Percentiles rank a stretch among this genome's conserved stretches.
phyloP scores from a whole-genome alignment of 2,888 invertebrate genomes.

The Nebria salina region DNA sequence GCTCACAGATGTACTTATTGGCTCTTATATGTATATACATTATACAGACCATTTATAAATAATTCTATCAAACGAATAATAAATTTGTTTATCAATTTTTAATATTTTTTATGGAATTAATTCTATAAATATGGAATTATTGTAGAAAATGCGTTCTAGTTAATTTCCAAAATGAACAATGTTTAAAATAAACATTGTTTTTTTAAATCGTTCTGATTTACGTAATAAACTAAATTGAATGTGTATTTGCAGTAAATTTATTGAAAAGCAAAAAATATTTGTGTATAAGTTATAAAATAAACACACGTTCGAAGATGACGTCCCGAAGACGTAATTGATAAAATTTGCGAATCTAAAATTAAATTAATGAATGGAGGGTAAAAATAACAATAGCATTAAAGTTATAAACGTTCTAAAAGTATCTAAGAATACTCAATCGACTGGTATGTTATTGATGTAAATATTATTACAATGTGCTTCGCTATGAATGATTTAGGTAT shows the following conservation, averaged over 20 bases:
- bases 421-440: not conserved
- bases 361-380: not conserved
- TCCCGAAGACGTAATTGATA: not conserved
- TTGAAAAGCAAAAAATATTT: not conserved
- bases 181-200: too few species aligned
- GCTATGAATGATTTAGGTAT: not conserved
- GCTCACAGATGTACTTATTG: too few species aligned
- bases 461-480: not conserved
- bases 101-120: too few species aligned
- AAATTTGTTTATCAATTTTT: too few species aligned
- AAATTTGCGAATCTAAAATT: not conserved
- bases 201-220: too few species aligned
- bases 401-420: not conserved
- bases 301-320: not conserved
- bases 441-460: slow-evolving; percentile 1
- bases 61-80: too few species aligned
- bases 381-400: not conserved
- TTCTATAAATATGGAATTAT: too few species aligned
- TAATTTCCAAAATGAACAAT: too few species aligned
- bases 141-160: too few species aligned
- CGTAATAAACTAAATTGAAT: too few species aligned
- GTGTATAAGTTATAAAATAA: not conserved
- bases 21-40: too few species aligned
- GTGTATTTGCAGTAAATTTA: not conserved
- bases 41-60: too few species aligned